Base-by-base conservation (phyloP, 2,797 vertebrate genomes). In the Delichon dasypus region DNA sequence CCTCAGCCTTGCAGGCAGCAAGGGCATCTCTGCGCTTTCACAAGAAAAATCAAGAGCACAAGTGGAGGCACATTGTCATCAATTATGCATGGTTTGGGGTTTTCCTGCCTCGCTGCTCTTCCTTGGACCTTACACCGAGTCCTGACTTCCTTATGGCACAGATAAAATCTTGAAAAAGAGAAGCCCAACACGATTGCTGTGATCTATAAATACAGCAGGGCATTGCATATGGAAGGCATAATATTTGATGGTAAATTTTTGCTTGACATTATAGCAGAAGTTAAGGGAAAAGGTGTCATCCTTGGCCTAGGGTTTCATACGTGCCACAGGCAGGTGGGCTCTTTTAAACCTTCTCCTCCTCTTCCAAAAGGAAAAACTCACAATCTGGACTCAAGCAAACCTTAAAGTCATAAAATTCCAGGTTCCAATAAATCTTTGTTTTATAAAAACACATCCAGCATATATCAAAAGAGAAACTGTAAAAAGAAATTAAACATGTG, bases 401-500 rank as follows among this genome's bases (percentile, higher is more conserved):
- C 55, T 89, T 57, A 79, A 91, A 92, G 85, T 45, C 13, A 3
- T 92, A 87, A 95, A 94, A 91, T 89, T 81, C 75, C 89, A 93
- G 95, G 89, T 96, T 94, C 53, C 30, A 90, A 91, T 96, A 95
- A 93, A 95, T 95, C 76, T 93, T 94, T 6, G 0, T 77, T 94
- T 91, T 81, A 93, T 91, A 86, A 87, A 96, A 95, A 86, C 57
- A 76, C 53, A 84, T 74, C 21, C 42, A 93, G 66, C 55, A 47
- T 57, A 87, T 88, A 94, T 88, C 77, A 88, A 95, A 97, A 88
- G 54, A 89, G 79, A 90, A 85, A 79, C 85, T 36, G 34, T 92
- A 90, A 93, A 93, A 93, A 95, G 73, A 91, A 96, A 96, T 94
- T 75, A 89, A 95, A 91, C 94, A 89, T 74, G 58, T 92, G 93